phyloP scores from a whole-genome alignment of 2,113 vertebrate species.

The Neolamprologus longior region DNA sequence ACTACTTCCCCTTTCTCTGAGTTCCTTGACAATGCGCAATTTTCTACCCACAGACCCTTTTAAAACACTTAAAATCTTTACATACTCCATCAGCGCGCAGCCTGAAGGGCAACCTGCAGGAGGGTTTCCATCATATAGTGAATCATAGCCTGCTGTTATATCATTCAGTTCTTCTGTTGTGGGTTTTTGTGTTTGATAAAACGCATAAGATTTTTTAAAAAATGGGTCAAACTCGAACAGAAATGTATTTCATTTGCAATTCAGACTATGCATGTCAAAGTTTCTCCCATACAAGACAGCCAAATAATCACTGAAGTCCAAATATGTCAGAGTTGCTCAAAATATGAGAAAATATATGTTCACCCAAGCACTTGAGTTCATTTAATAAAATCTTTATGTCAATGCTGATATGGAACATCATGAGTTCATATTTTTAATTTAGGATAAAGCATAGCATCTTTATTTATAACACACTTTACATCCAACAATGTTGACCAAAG shows the following conservation, averaged over 20 bases:
- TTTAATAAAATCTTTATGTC: not conserved
- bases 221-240: fast-evolving
- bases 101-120: not conserved
- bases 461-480: too few relatives aligned
- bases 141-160: not conserved
- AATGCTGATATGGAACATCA: not conserved
- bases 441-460: too few relatives aligned
- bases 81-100: not conserved
- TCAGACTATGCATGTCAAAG: not conserved
- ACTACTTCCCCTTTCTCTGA: not conserved
- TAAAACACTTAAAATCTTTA: not conserved
- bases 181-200: not conserved
- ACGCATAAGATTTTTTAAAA: not conserved
- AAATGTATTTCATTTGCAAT: not conserved
- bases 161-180: not conserved
- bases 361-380: not conserved
- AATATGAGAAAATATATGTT: not conserved
- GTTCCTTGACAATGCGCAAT: not conserved
- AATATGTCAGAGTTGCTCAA: not conserved
- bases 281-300: not conserved
- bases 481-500: too few relatives aligned
- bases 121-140: not conserved
- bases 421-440: not conserved
- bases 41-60: not conserved
- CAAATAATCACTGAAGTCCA: not conserved